Conservation (phyloP, 2,113 vertebrate genomes). For the Ploceus nigricollis region DNA sequence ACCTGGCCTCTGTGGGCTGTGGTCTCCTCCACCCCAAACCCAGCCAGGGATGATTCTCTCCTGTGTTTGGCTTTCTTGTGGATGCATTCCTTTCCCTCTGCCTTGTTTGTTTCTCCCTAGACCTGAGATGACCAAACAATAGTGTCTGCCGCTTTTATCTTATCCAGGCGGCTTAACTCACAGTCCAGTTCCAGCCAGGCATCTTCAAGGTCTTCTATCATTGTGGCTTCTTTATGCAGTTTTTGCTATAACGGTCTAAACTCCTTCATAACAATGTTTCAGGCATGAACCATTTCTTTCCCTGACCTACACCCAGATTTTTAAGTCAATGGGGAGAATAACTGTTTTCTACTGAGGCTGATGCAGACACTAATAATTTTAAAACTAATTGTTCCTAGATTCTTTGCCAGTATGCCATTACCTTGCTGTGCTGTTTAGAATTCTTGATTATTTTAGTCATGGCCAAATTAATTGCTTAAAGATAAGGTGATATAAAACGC, state of each 20-base stretch:
- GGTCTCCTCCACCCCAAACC: background rate
- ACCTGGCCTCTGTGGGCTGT: background rate
- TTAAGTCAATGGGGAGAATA: background rate
- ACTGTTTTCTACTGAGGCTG: background rate
- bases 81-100: background rate
- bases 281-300: background rate
- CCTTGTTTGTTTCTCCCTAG: background rate
- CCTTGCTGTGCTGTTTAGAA: background rate
- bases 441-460: background rate
- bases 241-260: background rate
- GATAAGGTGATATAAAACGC: background rate
- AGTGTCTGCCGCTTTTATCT: fast-evolving
- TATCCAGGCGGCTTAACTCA: background rate
- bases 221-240: background rate
- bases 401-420: background rate
- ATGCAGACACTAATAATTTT: background rate
- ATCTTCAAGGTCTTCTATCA: background rate
- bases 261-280: background rate
- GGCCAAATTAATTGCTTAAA: background rate
- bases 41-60: background rate
- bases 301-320: background rate
- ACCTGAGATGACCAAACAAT: background rate
- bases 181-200: background rate
- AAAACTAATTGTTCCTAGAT: background rate
- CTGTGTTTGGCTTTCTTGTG: background rate